Evolutionary conservation across 2,888 invertebrate species (phyloP).

Genomic region (Agriopis aurantiaria): DNA sequence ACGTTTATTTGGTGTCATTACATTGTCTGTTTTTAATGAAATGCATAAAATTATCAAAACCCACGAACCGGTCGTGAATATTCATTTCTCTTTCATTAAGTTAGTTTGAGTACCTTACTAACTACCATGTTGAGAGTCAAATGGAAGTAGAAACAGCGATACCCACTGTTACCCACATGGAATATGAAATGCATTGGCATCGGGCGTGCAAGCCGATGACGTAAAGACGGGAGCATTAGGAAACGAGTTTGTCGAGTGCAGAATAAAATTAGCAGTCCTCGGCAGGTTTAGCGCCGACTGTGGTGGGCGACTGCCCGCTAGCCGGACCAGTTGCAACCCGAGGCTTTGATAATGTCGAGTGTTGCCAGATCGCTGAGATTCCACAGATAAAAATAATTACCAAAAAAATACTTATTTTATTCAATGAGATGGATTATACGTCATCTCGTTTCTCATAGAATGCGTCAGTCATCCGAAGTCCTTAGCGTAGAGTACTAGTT

Average conservation of each 20-base stretch:
- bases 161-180: slow-evolving; percentile 25
- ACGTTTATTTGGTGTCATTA: slow-evolving; percentile 25
- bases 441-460: slow-evolving; percentile 5
- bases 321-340: slow-evolving; percentile 38
- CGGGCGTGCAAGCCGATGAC: slow-evolving; percentile 46
- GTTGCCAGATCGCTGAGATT: slow-evolving; percentile 24
- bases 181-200: slow-evolving; percentile 38
- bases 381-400: not conserved
- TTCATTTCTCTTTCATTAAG: slow-evolving; percentile 20
- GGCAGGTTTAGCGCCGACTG: slow-evolving; percentile 74
- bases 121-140: slow-evolving; percentile 1
- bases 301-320: slow-evolving; percentile 68
- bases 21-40: slow-evolving; percentile 19
- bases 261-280: slow-evolving; percentile 74
- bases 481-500: not conserved
- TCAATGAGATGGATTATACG: slow-evolving; percentile 1
- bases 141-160: slow-evolving; percentile 29
- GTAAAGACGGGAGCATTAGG: slow-evolving; percentile 62
- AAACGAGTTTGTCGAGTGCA: slow-evolving; percentile 74
- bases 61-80: slow-evolving; percentile 18
- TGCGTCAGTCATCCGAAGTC: slow-evolving; percentile 15
- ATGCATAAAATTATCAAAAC: slow-evolving; percentile 25
- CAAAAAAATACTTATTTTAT: not conserved
- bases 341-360: slow-evolving; percentile 20
- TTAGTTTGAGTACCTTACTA: not conserved